These are phyloP conservation scores for Bembecia ichneumoniformis DNA, from an alignment of 2,888 invertebrate species.

Conservation along the genomic window DNA sequence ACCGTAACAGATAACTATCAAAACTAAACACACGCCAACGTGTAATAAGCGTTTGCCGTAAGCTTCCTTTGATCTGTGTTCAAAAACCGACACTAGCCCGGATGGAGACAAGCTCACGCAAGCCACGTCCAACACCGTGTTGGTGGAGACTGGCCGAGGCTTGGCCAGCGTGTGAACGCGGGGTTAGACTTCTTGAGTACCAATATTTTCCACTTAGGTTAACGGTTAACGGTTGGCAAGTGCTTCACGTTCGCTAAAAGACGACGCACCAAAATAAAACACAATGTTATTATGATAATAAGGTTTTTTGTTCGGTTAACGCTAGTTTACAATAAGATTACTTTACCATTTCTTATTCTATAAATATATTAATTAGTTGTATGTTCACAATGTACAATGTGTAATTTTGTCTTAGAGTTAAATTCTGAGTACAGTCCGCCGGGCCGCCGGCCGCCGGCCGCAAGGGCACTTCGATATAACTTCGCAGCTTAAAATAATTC, in stretches of 20 bases:
- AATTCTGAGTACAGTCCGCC: slow-evolving; percentile 62
- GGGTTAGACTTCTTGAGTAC: too few species aligned
- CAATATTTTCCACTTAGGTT: too few species aligned
- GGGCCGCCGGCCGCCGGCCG: slow-evolving; percentile 56
- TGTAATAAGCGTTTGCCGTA: too few species aligned
- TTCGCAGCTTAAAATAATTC: slow-evolving; percentile 24
- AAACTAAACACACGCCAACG: too few species aligned
- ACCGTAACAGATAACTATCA: too few species aligned
- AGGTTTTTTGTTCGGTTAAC: slow-evolving; percentile 72
- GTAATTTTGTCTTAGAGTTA: slow-evolving; percentile 56
- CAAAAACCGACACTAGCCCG: too few species aligned
- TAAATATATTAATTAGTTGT: slow-evolving; percentile 61
- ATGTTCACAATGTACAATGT: slow-evolving; percentile 72
- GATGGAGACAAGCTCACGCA: too few species aligned
- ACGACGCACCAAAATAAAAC: slow-evolving; percentile 42
- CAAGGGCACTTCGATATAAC: slow-evolving; percentile 65
- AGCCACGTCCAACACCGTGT: too few species aligned
- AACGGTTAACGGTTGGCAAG: neutral
- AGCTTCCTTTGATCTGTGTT: too few species aligned
- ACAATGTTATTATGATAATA: slow-evolving; percentile 66
- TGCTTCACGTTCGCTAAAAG: neutral
- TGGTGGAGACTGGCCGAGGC: too few species aligned
- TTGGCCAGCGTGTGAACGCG: too few species aligned
- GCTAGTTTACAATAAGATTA: slow-evolving; percentile 71
- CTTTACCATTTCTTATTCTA: slow-evolving; percentile 53